Evolutionary conservation across 2,113 vertebrate genomes (phyloP), one percentile per base, ranked within the genome.

Genomic region (Perognathus longimembris): DNA sequence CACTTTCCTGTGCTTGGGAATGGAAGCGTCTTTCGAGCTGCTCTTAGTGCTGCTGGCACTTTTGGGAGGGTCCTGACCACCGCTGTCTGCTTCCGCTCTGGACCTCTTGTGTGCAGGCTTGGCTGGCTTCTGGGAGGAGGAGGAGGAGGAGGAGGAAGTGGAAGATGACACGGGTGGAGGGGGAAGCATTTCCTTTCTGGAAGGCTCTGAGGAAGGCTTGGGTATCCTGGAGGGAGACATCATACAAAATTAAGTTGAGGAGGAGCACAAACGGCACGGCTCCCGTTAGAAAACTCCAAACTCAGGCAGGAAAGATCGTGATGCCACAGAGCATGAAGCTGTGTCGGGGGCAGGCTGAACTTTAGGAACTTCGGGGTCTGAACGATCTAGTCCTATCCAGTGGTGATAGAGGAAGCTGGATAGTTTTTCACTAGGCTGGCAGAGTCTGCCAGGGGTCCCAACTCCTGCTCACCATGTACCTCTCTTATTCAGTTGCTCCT

Each of bases 1-100:
- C 83, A 92, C 96, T 95, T 97, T 99, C 96, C 97, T 98, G 97
- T 98, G 98, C 97, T 98, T 99, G 92, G 93, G 63, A n/a, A 77
- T 0, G 1, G 95, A 32, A 20, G 96, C 81, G 63, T 98, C 97
- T 63, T 96, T 98, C 64, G 91, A 93, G 94, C 8, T 95, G 92
- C 88, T 98, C 85, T 73, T 97, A 50, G 94, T 74, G 74, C 95
- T 66, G 59, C 96, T 95, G 86, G 95, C 84, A 92, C 95, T 96
- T 54, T 76, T 4, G 38, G 91, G 85, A 78, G 96, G 90, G 7
- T 95, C 95, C 63, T 97, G 97, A 1, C 84, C 88, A 63, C 90
- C 81, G 38, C 92, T 45, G 22, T 86, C 69, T 0, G 83, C 86
- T 40, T 98, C 98, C 4, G 3, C 97, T 17, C 91, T 93, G 22